phyloP scores from a whole-genome alignment of 2,888 invertebrate species.

The Anagyrus pseudococci region DNA sequence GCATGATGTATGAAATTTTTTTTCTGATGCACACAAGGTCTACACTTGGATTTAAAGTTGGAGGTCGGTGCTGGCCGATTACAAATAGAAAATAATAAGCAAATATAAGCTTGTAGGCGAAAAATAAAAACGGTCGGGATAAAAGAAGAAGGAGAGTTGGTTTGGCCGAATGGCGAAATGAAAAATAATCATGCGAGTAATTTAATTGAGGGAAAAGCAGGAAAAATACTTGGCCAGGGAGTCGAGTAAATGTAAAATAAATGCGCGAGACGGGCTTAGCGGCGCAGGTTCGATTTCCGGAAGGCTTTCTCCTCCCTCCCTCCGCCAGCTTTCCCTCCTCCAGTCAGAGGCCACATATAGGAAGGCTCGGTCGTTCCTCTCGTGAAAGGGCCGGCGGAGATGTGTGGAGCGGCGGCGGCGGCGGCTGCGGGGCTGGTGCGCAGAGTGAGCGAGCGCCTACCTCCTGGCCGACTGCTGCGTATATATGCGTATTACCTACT shows the following conservation, averaged over 20 bases:
- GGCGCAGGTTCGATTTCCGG: constrained; percentile 37
- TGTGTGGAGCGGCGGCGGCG: background rate
- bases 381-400: too few relatives aligned
- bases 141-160: too few relatives aligned
- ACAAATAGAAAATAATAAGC: too few relatives aligned
- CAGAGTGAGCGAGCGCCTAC: constrained; percentile 6
- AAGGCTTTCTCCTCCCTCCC: constrained; percentile 2
- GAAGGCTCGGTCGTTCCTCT: too few relatives aligned
- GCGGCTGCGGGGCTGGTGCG: constrained; percentile 6
- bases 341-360: background rate
- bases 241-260: constrained; percentile 37
- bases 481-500: constrained; percentile 36
- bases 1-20: too few relatives aligned
- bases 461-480: background rate
- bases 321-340: constrained; percentile 1
- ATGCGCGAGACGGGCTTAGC: constrained; percentile 26
- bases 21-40: too few relatives aligned
- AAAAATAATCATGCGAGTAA: constrained; percentile 37
- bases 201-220: constrained; percentile 30
- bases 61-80: too few relatives aligned
- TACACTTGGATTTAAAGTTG: too few relatives aligned
- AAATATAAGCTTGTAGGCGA: too few relatives aligned
- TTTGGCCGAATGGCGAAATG: constrained; percentile 16
- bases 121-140: background rate
- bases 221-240: constrained; percentile 33